These are phyloP conservation scores for Flexamia atlantica DNA, from an alignment of 2,888 invertebrate species.

Conservation along the genomic window DNA sequence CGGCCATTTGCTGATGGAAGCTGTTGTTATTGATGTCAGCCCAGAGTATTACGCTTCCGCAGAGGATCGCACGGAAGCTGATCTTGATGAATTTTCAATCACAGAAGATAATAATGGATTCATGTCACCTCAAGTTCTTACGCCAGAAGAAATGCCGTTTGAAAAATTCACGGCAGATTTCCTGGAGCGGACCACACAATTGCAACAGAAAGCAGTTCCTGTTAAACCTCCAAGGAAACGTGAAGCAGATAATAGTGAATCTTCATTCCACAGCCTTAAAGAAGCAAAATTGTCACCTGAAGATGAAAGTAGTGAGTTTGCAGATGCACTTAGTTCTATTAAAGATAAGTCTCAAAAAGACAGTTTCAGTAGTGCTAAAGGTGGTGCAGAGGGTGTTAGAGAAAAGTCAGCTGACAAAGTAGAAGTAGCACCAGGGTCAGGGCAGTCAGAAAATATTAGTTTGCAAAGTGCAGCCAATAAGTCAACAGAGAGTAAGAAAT, in stretches of 20 bases:
- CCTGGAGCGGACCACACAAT: constrained; percentile 72
- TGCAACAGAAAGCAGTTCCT: constrained; percentile 69
- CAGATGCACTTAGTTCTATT: constrained; percentile 64
- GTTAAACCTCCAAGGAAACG: constrained; percentile 77
- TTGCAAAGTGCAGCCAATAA: constrained; percentile 4
- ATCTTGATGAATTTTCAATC: constrained; percentile 90
- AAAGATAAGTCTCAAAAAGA: constrained; percentile 64
- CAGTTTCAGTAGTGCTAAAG: constrained; percentile 59
- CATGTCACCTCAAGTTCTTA: constrained; percentile 75
- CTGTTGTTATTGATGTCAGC: constrained; percentile 92
- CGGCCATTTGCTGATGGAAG: constrained; percentile 93
- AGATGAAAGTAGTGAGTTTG: constrained; percentile 71
- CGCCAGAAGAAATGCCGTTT: constrained; percentile 70
- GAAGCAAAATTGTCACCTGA: constrained; percentile 67
- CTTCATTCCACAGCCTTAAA: constrained; percentile 60
- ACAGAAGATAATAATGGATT: constrained; percentile 85
- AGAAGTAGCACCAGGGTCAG: constrained; percentile 10
- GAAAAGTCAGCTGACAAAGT: constrained; percentile 14
- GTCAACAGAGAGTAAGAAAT: constrained; percentile 19
- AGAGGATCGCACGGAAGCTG: constrained; percentile 89
- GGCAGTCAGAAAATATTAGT: neutral
- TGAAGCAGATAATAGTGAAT: constrained; percentile 70
- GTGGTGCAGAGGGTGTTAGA: neutral
- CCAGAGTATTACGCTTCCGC: constrained; percentile 90
- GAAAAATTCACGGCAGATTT: constrained; percentile 78